Conservation (phyloP, 2,888 invertebrate genomes). For the Athalia circularis region DNA sequence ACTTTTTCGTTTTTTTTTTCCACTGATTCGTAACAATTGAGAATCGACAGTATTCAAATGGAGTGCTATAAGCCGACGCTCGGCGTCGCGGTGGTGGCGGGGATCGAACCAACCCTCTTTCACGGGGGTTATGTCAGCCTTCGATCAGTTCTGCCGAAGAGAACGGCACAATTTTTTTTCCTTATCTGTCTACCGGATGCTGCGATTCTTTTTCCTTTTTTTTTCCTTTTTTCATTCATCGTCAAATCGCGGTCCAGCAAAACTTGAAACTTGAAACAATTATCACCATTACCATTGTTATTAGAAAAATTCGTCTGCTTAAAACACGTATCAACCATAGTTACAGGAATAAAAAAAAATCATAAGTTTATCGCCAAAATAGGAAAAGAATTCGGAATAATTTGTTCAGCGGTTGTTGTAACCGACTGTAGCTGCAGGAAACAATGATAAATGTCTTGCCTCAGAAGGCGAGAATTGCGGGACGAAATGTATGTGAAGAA, state of each 20-base stretch:
- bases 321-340: too few species aligned
- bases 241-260: too few species aligned
- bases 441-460: too few species aligned
- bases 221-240: background rate
- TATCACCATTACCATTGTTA: too few species aligned
- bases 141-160: constrained; percentile 62
- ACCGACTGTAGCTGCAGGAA: too few species aligned
- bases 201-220: background rate
- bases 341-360: too few species aligned
- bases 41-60: constrained; percentile 68
- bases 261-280: too few species aligned
- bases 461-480: background rate
- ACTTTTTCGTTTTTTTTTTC: constrained; percentile 50
- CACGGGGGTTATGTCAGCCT: constrained; percentile 39
- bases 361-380: too few species aligned
- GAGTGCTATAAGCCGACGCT: constrained; percentile 53
- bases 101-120: constrained; percentile 38
- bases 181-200: background rate
- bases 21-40: constrained; percentile 66
- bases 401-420: too few species aligned
- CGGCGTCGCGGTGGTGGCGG: constrained; percentile 37
- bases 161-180: constrained; percentile 16
- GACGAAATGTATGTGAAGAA: constrained; percentile 11
- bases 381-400: too few species aligned
- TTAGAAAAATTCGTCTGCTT: too few species aligned